phyloP scores from a whole-genome alignment of 92 coral and sea anemone species.

The Bergia sp. region DNA sequence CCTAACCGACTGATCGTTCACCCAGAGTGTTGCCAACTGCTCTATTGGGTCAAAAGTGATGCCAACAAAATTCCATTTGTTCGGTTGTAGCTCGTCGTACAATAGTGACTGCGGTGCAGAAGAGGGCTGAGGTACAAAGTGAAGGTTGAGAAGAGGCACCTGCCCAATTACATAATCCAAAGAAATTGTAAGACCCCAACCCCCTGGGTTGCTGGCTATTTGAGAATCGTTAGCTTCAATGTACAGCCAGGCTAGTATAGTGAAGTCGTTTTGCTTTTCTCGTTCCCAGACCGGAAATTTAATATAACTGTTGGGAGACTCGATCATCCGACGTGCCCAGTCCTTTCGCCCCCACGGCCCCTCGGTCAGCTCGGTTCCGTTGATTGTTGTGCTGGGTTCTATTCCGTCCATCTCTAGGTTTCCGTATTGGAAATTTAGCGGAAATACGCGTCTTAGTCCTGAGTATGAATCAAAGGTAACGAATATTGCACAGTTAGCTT shows the following conservation, averaged over 20 bases:
- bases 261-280: neutral
- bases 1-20: conserved; percentile 1
- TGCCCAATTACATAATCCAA: neutral
- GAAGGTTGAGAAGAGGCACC: neutral
- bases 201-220: neutral
- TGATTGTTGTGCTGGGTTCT: neutral
- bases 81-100: conserved; percentile 11
- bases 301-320: neutral
- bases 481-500: too few species aligned
- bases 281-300: neutral
- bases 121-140: neutral
- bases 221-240: neutral
- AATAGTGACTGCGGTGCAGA: neutral
- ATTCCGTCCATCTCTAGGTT: conserved; percentile 30
- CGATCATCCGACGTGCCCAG: neutral
- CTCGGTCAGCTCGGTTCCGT: conserved; percentile 12
- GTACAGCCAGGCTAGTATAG: conserved; percentile 25
- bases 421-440: neutral
- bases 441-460: conserved; percentile 37
- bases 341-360: conserved; percentile 24
- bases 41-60: neutral
- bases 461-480: neutral
- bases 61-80: conserved; percentile 9
- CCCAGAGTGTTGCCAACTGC: conserved; percentile 11
- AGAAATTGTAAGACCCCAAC: neutral